These are phyloP conservation scores for Drosophila mimica DNA, from an alignment of 2,888 invertebrate genomes.

Conservation along the genomic window DNA sequence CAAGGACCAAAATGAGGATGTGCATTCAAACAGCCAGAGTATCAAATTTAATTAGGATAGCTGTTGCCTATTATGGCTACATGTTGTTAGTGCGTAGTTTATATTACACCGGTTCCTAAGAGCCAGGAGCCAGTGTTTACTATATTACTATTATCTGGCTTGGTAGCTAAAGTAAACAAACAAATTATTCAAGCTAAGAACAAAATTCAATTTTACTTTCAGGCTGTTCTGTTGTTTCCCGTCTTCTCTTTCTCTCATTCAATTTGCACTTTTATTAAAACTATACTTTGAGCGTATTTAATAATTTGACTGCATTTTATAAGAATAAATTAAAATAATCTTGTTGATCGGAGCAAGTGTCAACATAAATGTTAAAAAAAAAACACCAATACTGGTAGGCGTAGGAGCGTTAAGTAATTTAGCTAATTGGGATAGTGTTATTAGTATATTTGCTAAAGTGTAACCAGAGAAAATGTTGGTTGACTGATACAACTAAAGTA, in stretches of 20 bases:
- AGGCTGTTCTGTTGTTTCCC: neutral
- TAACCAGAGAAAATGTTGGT: neutral
- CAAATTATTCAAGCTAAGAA: neutral
- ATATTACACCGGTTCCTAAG: neutral
- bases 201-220: neutral
- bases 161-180: neutral
- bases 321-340: neutral
- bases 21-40: slow-evolving; percentile 59
- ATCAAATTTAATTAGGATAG: slow-evolving; percentile 60
- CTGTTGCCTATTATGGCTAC: neutral
- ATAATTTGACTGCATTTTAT: neutral
- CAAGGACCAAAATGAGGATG: slow-evolving; percentile 50
- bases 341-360: neutral
- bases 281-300: neutral
- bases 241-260: neutral
- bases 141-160: neutral
- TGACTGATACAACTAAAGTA: neutral
- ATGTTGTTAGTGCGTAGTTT: neutral
- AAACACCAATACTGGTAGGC: neutral
- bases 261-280: neutral
- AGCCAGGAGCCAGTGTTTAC: neutral
- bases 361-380: too few species aligned
- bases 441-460: neutral
- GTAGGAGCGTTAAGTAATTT: neutral
- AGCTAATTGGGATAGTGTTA: neutral